Evolutionary conservation across 2,888 invertebrate genomes (phyloP), one percentile per base, ranked within the genome.

Genomic region (Steromphala cineraria): DNA sequence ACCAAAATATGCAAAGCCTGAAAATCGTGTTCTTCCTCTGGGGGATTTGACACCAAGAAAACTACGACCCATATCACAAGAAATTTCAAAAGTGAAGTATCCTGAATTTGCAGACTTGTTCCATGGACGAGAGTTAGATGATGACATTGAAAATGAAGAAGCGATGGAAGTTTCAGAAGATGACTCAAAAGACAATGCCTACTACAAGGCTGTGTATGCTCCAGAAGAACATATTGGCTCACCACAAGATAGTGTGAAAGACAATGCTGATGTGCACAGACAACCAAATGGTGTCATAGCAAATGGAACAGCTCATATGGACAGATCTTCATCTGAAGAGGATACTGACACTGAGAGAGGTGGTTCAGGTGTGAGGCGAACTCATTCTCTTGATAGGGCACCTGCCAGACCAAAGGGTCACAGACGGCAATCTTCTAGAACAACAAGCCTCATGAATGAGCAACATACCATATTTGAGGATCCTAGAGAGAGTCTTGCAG

Each of bases 41-140:
- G 87, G 86, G 13, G 85, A 17, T 62, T 78, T 74, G 40, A 81
- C 80, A 21, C 53, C 82, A 15, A 82, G 78, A 24, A 83, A 86
- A 55, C 81, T 91, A 7, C 80, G 89, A 55, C 89, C 90, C n/a
- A 89, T 91, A 1, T 90, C 91, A 2, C 88, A 88, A 82, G 89
- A 90, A 82, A 83, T 91, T 24, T 84, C 86, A 17, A 89, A 89
- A 77, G 84, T 84, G 76, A 87, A 87, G 76, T 53, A 76, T 76
- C 89, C 90, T 0, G 89, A 91, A 4, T 89, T 84, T 67, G 87
- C 87, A 52, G 84, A 90, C 31, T 86, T 90, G 10, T 89, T 87
- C 80, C 80, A 80, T 13, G 79, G 67, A 3, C 15, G 56, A 13
- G 75, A 67, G 28, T 75, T 67, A 75, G 81, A 82, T 17, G 81